Conservation (phyloP, 2,113 vertebrate genomes). For the Verasper variegatus region DNA sequence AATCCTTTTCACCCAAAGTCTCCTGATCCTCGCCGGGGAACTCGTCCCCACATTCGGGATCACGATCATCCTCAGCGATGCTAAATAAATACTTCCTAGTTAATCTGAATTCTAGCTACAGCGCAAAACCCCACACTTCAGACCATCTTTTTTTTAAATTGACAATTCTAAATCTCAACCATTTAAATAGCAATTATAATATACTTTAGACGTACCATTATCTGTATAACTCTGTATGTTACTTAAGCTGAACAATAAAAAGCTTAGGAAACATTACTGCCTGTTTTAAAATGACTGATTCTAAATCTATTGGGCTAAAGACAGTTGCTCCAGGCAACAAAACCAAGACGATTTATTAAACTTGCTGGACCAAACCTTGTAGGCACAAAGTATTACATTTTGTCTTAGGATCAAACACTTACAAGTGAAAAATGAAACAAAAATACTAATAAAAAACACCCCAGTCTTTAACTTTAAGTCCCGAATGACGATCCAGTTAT, state of each 20-base stretch:
- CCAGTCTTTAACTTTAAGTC: slow-evolving; percentile 11
- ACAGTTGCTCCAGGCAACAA: slow-evolving; percentile 41
- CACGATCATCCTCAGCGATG: slow-evolving; percentile 74
- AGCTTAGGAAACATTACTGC: not conserved
- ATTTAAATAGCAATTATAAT: slow-evolving; percentile 19
- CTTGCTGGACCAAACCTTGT: slow-evolving; percentile 21
- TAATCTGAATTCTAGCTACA: not conserved
- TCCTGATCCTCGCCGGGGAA: slow-evolving; percentile 41
- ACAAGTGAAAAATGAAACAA: slow-evolving; percentile 3
- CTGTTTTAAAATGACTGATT: slow-evolving; percentile 3
- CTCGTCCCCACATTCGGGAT: slow-evolving; percentile 59
- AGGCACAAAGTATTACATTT: slow-evolving; percentile 14
- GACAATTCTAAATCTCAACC: slow-evolving; percentile 1
- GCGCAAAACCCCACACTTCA: not conserved
- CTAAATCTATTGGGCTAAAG: not conserved
- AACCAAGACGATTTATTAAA: slow-evolving; percentile 24
- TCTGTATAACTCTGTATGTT: not conserved
- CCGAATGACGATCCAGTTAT: slow-evolving; percentile 45
- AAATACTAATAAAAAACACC: slow-evolving; percentile 1
- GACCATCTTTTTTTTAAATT: not conserved
- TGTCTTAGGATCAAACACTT: not conserved
- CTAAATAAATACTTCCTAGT: slow-evolving; percentile 30
- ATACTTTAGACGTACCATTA: slow-evolving; percentile 3
- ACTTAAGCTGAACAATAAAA: not conserved
- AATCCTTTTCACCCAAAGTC: slow-evolving; percentile 51